Conservation (phyloP, 2,888 invertebrate species). For the Drosophila fulvimacula region DNA sequence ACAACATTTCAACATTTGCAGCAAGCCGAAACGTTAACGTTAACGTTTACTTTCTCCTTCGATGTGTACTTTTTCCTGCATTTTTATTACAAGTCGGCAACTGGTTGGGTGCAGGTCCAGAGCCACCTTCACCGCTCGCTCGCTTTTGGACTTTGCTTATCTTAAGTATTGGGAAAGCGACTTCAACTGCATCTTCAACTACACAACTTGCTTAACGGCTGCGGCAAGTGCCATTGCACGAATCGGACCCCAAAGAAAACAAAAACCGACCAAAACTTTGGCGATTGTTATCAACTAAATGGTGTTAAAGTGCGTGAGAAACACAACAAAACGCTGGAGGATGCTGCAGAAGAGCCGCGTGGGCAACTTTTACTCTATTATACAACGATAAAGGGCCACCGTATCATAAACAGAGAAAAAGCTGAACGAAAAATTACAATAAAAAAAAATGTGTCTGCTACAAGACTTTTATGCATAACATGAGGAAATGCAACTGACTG, state of each 20-base stretch:
- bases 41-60: conserved; percentile 80
- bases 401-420: conserved; percentile 23
- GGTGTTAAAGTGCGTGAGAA: conserved; percentile 81
- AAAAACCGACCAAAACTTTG: conserved; percentile 28
- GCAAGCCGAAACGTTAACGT: conserved; percentile 62
- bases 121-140: conserved; percentile 71
- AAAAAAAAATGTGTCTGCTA: conserved; percentile 32
- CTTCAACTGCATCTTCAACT: conserved; percentile 65
- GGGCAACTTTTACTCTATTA: conserved; percentile 70
- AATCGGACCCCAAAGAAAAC: conserved; percentile 33
- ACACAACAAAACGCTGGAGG: conserved; percentile 49
- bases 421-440: conserved; percentile 10
- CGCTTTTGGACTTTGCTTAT: conserved; percentile 77
- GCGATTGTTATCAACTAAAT: conserved; percentile 80
- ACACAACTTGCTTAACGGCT: conserved; percentile 41
- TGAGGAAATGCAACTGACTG: conserved; percentile 54
- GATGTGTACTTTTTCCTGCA: conserved; percentile 79
- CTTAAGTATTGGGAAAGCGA: conserved; percentile 64
- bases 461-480: conserved; percentile 53
- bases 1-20: conserved; percentile 74
- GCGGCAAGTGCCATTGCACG: conserved; percentile 68
- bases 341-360: conserved; percentile 50
- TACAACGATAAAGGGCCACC: conserved; percentile 66
- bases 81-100: conserved; percentile 69
- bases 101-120: conserved; percentile 67